Percentiles rank a stretch among this genome's conserved stretches.
Conservation (phyloP, 2,797 vertebrate genomes). For the Lycodopsis pacificus region DNA sequence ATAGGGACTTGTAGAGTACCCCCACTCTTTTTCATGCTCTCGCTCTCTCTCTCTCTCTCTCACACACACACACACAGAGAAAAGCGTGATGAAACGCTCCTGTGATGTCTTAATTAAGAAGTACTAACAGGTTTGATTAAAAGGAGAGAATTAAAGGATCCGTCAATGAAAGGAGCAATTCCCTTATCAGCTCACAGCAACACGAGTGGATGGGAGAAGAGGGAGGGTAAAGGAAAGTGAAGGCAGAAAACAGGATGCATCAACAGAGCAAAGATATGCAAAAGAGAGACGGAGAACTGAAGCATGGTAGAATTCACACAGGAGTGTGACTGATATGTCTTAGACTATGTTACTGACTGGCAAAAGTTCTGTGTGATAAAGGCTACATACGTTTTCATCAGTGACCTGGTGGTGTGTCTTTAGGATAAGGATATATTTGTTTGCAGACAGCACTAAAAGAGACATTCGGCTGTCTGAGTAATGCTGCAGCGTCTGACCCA, state of each 20-base stretch:
- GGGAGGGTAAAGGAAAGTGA: conserved; percentile 38
- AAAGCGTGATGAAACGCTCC: conserved; percentile 80
- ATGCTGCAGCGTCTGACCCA: conserved; percentile 48
- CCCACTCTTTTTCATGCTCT: conserved; percentile 59
- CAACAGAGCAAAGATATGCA: conserved; percentile 60
- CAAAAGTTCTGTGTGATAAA: conserved; percentile 54
- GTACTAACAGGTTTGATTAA: conserved; percentile 86
- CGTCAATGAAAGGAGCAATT: conserved; percentile 80
- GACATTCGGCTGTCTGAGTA: conserved; percentile 52
- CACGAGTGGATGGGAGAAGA: conserved; percentile 57
- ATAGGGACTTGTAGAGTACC: conserved; percentile 55
- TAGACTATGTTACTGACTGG: conserved; percentile 30
- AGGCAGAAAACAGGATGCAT: conserved; percentile 54
- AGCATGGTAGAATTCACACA: conserved; percentile 45
- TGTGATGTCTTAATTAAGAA: conserved; percentile 89
- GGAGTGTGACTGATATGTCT: conserved; percentile 48
- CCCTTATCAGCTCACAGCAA: conserved; percentile 76
- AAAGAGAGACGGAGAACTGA: conserved; percentile 43
- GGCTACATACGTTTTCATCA: conserved; percentile 29
- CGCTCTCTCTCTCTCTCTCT: conserved; percentile 26
- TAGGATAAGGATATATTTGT: conserved; percentile 26
- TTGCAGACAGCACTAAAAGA: conserved; percentile 38
- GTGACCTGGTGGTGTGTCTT: conserved; percentile 30
- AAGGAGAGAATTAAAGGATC: conserved; percentile 80
- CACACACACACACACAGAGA: conserved; percentile 16